Evolutionary conservation across 2,113 vertebrate species (phyloP), one percentile per base, ranked within the genome.

Genomic region (Oplegnathus fasciatus): DNA sequence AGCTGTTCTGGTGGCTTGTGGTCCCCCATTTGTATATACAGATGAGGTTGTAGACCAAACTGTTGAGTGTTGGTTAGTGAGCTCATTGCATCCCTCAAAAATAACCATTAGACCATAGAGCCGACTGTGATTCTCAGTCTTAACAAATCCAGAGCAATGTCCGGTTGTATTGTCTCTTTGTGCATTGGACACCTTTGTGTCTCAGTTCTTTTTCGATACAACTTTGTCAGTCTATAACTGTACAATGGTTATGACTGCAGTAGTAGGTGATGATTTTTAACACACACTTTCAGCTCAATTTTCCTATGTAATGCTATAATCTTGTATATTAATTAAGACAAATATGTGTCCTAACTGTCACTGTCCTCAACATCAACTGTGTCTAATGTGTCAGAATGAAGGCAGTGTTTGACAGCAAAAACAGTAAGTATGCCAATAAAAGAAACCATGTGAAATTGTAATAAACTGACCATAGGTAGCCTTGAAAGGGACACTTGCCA

Each of bases 21-120:
- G 72, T 30, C 11, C 4, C 17, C 17, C 9, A 11, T 66, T 28
- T 58, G 40, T 37, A 48, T 28, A 58, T 37, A 28, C 67, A 58
- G 10, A 24, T 24, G 55, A 46, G 42, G 42, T 20, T 68, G 42
- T 66, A 66, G 46, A 64, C 17, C 48, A 34, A 67, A 67, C 40
- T 67, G 42, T n/a, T 73, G 52, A 44, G 15, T 82, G 18, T 44
- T 60, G 32, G 34, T 52, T 71, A 37, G 26, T 48, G 17, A 46
- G 46, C 1, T 40, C 3, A 20, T 37, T 46, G 50, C 13, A 48
- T 57, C 24, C 4, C 28, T 32, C 55, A 37, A 69, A 68, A 55
- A 20, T 30, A 70, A 60, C 68, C 55, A 40, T 65, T 8, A 28
- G 61, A 65, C 30, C 17, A 26, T 1, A 30, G 3, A 30, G 10